Evolutionary conservation across 1,140 invertebrate genomes (phyloP), one percentile per base, ranked within the genome.

Genomic region (Drosophila ercepeae): DNA sequence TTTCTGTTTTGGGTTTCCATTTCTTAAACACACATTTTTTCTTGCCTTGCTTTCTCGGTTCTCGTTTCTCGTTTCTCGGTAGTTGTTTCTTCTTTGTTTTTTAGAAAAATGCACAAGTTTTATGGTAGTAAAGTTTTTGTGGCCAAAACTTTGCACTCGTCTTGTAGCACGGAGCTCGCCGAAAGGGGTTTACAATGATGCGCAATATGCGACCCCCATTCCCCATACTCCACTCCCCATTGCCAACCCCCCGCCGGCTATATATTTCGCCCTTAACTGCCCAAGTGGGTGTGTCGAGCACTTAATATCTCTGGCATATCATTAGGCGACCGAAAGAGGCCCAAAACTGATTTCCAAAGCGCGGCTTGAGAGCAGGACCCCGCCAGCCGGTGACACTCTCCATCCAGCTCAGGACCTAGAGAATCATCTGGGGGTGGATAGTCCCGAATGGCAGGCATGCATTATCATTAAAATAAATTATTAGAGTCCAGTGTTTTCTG

Each of bases 381-480:
- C n/a, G n/a, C n/a, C n/a, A 23, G 25, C 25, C 5, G 25, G 25
- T 27, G 27, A 29, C 27, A 29, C 16, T 16, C 79, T 75, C 63
- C 67, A 52, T 25, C 44, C 57, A n/a, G n/a, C n/a, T n/a, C n/a
- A n/a, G n/a, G n/a, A n/a, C n/a, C n/a, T n/a, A 16, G 39, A 32
- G 29, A n/a, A 32, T 11, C 29, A 32, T 32, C 29, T 32, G 29
- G 29, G 29, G 29, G 4, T 11, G 9, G 29, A 32, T 32, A 32
- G 9, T 27, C 27, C 29, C 23, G 39, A 77, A 74, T 77, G 76
- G 76, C 76, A 46, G 69, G 46, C 55, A 78, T 89, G 84, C 84
- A 89, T 89, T 89, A 89, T 89, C 84, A 88, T 89, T 89, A 89
- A 89, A 84, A 89, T 89, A 89, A 89, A 89, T 81, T 89, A 89